These are phyloP conservation scores for Channa striata DNA, from an alignment of 2,797 vertebrate species.

Conservation along the genomic window DNA sequence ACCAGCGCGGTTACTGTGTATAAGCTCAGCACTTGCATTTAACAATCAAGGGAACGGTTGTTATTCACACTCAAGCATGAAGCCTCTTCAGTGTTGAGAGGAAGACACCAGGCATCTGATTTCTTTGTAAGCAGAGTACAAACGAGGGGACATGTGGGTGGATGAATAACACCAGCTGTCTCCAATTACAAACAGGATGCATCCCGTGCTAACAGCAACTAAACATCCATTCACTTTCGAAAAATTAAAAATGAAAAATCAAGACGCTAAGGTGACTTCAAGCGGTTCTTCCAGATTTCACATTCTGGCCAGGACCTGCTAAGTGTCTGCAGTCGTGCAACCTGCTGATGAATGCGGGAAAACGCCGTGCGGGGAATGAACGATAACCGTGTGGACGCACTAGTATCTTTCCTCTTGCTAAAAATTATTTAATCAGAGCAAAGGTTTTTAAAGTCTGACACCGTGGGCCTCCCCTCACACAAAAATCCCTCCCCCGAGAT, in stretches of 20 bases:
- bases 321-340: background rate
- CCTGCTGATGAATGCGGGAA: background rate
- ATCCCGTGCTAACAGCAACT: slow-evolving; percentile 48
- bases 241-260: slow-evolving; percentile 1
- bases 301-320: background rate
- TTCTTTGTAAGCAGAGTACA: slow-evolving; percentile 47
- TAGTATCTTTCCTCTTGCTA: too few relatives aligned
- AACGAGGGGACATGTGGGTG: slow-evolving; percentile 62
- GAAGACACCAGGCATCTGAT: slow-evolving; percentile 44
- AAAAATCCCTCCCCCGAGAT: background rate
- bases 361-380: background rate
- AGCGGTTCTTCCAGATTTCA: slow-evolving; percentile 19
- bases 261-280: background rate
- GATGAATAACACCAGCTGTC: slow-evolving; percentile 75
- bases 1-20: background rate
- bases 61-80: slow-evolving; percentile 25
- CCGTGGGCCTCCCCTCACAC: background rate
- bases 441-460: background rate
- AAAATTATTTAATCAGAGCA: background rate
- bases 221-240: slow-evolving; percentile 42
- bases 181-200: slow-evolving; percentile 60
- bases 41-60: slow-evolving; percentile 34
- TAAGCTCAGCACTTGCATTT: slow-evolving; percentile 8
- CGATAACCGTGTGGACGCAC: background rate
- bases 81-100: slow-evolving; percentile 25